Percentiles rank a stretch among this genome's conserved stretches.
These are phyloP conservation scores for Setipinna tenuifilis DNA, from an alignment of 2,797 vertebrate genomes.

Conservation along the genomic window DNA sequence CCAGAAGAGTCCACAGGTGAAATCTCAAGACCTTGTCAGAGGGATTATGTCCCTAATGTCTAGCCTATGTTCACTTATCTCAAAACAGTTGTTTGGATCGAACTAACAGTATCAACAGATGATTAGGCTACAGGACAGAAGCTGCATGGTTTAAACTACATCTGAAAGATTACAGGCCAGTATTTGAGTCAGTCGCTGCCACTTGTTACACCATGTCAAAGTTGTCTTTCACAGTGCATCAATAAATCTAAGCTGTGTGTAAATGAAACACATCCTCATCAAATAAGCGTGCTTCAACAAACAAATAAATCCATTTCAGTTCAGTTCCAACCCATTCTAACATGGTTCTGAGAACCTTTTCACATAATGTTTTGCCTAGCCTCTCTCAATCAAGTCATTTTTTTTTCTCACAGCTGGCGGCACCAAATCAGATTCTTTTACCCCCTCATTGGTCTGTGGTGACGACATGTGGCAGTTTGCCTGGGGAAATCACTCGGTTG, in stretches of 20 bases:
- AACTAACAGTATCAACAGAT: background rate
- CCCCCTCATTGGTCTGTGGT: conserved; percentile 28
- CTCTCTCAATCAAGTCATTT: background rate
- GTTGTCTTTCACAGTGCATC: background rate
- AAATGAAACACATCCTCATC: background rate
- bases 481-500: conserved; percentile 46
- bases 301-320: background rate
- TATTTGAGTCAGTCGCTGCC: background rate
- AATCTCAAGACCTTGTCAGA: conserved; percentile 8
- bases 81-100: background rate
- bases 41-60: background rate
- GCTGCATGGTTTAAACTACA: background rate
- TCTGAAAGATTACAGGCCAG: background rate
- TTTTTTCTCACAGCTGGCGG: background rate
- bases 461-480: conserved; percentile 34
- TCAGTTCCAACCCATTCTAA: background rate
- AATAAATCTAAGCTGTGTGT: background rate
- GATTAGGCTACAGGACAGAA: background rate
- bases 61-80: background rate
- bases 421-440: conserved; percentile 8
- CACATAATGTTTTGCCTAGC: background rate
- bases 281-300: background rate
- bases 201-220: conserved; percentile 20
- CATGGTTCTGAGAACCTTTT: background rate
- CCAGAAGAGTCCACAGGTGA: conserved; percentile 14